Evolutionary conservation across 2,113 vertebrate genomes (phyloP), one percentile per base, ranked within the genome.

Genomic region (Periophthalmus modestus): DNA sequence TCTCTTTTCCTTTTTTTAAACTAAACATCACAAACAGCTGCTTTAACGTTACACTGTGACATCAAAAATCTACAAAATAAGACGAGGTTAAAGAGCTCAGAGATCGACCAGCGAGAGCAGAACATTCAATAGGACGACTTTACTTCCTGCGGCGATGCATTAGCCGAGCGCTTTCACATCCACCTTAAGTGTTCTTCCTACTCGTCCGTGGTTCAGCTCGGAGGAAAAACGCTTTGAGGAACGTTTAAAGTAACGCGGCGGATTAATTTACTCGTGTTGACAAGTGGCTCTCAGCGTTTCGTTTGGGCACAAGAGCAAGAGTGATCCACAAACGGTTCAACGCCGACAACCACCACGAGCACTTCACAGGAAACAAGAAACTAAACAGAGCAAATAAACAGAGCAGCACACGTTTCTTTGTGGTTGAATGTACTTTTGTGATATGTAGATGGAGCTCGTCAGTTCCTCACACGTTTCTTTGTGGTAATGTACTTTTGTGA

Each of bases 241-340:
- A 48, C 47, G 72, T 47, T 75, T 59, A 52, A 75, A 84, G 79
- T 68, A 80, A 79, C 82, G 80, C 65, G 21, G 63, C 47, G 7
- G 65, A 76, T 90, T 83, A 85, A 83, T 85, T 86, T 73, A 67
- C 67, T 85, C 67, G 36, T 69, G 74, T 85, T 77, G 76, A 70
- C 24, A 71, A 74, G 72, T 71, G 61, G 61, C 67, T 75, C 80
- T 86, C 66, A 75, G 69, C 72, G 34, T 52, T 24, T 24, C 39
- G 33, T 86, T 87, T 75, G 79, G 74, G 82, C 86, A 85, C 81
- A 85, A 77, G 73, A 43, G 70, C 16, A 34, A 72, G 87, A 79
- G 82, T 79, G 78, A 82, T 88, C 78, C 78, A 13, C 58, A 66
- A n/a, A 84, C 57, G 69, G 73, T 78, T 89, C 70, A 73, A 71